Percentiles rank a stretch among this genome's conserved stretches.
Conservation (phyloP, 2,888 invertebrate genomes). For the Quadroppia sp. region DNA sequence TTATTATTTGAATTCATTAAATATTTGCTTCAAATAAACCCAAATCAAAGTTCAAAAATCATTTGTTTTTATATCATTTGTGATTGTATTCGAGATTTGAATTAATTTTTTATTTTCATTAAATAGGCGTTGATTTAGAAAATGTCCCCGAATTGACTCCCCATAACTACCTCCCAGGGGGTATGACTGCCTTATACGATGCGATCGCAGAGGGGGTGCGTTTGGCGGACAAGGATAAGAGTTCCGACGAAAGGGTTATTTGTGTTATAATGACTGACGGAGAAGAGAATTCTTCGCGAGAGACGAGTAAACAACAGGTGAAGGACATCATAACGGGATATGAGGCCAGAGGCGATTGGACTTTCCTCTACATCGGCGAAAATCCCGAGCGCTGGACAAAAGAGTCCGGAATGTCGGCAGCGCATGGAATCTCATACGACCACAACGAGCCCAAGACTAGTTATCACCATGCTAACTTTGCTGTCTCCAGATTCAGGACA, state of each 20-base stretch:
- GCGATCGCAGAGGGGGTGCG: background rate
- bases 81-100: no score
- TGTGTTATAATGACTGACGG: conserved; percentile 24
- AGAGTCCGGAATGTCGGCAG: background rate
- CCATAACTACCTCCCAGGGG: background rate
- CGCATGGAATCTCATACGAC: background rate
- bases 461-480: background rate
- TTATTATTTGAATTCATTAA: no score
- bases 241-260: background rate
- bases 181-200: conserved; percentile 8
- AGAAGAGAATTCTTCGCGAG: conserved; percentile 11
- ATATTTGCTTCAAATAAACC: no score
- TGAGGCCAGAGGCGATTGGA: background rate
- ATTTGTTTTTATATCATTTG: no score
- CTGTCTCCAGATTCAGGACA: background rate
- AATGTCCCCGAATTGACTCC: background rate
- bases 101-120: conserved; percentile 29
- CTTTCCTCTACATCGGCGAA: conserved; percentile 7
- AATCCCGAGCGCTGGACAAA: background rate
- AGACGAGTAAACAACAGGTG: background rate
- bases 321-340: background rate
- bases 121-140: background rate
- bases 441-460: background rate
- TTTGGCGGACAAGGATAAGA: background rate
- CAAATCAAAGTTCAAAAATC: no score